Evolutionary conservation across 2,888 invertebrate species (phyloP).

Genomic region (Eudasyphora cyanicolor): DNA sequence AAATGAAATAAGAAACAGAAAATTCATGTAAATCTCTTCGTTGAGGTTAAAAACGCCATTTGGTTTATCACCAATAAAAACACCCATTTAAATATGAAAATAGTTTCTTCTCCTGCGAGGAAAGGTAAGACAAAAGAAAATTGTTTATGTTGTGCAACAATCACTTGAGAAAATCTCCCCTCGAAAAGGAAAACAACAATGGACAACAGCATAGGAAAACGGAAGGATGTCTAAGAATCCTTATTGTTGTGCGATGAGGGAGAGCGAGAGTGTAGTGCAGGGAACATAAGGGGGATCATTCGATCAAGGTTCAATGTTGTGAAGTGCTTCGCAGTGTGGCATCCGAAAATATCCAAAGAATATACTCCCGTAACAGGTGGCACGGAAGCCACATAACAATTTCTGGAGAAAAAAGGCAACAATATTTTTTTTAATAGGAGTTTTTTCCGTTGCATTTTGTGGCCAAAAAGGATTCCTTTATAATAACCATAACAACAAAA

Average conservation of each 20-base stretch:
- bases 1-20: conserved; percentile 4
- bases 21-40: conserved; percentile 13
- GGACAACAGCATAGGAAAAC: not conserved
- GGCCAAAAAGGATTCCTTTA: not conserved
- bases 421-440: conserved; percentile 72
- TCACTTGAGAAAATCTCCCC: conserved; percentile 62
- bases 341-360: not conserved
- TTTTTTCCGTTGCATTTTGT: conserved; percentile 17
- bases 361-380: conserved; percentile 74
- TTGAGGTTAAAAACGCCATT: conserved; percentile 62
- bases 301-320: not conserved
- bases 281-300: conserved; percentile 58
- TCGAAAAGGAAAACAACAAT: not conserved
- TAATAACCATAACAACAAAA: conserved; percentile 39
- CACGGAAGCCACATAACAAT: conserved; percentile 77
- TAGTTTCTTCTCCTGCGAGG: not conserved
- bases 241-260: not conserved
- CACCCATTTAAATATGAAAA: conserved; percentile 56
- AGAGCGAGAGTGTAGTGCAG: not conserved
- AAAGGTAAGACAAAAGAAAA: conserved; percentile 50
- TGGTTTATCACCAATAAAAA: conserved; percentile 62
- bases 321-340: not conserved
- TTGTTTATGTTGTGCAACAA: conserved; percentile 53
- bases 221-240: not conserved
- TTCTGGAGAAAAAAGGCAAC: conserved; percentile 73